phyloP scores from a whole-genome alignment of 2,797 vertebrate genomes.

The Liparis tanakae region DNA sequence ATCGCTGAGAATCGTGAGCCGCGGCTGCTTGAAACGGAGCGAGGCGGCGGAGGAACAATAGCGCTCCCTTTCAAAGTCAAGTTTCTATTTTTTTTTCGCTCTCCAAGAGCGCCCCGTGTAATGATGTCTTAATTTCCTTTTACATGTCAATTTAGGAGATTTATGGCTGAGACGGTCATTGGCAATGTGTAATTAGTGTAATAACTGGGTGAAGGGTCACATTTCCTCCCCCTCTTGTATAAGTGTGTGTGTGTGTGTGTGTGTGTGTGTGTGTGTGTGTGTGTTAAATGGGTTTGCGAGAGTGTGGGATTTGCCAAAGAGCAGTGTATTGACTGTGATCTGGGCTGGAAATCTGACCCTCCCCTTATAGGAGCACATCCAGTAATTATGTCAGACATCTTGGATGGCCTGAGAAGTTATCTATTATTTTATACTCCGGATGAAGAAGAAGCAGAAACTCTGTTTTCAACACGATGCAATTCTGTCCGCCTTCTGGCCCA shows the following conservation, averaged over 20 bases:
- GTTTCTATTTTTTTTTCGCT: not conserved
- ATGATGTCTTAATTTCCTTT: slow-evolving; percentile 67
- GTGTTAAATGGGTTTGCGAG: slow-evolving; percentile 56
- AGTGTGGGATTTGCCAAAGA: slow-evolving; percentile 56
- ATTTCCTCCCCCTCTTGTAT: slow-evolving; percentile 54
- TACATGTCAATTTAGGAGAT: slow-evolving; percentile 64
- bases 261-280: slow-evolving; percentile 20
- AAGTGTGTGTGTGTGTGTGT: slow-evolving; percentile 7
- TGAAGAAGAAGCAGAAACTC: slow-evolving; percentile 38
- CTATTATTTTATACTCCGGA: slow-evolving; percentile 69
- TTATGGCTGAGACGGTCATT: slow-evolving; percentile 48
- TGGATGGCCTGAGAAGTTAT: slow-evolving; percentile 73
- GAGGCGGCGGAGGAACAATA: slow-evolving; percentile 29
- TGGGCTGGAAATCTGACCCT: slow-evolving; percentile 66
- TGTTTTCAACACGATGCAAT: slow-evolving; percentile 3
- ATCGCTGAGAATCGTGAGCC: slow-evolving; percentile 43
- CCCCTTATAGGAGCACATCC: slow-evolving; percentile 62
- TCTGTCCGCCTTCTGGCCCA: not conserved
- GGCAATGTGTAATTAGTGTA: slow-evolving; percentile 76
- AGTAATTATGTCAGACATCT: slow-evolving; percentile 78
- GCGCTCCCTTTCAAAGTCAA: slow-evolving; percentile 33
- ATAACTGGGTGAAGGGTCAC: slow-evolving; percentile 76
- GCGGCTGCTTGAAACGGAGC: slow-evolving; percentile 41
- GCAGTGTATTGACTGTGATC: slow-evolving; percentile 66
- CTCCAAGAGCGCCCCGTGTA: slow-evolving; percentile 25